Base-by-base conservation (phyloP, 2,797 vertebrate genomes). In the Eulemur albifrons region DNA sequence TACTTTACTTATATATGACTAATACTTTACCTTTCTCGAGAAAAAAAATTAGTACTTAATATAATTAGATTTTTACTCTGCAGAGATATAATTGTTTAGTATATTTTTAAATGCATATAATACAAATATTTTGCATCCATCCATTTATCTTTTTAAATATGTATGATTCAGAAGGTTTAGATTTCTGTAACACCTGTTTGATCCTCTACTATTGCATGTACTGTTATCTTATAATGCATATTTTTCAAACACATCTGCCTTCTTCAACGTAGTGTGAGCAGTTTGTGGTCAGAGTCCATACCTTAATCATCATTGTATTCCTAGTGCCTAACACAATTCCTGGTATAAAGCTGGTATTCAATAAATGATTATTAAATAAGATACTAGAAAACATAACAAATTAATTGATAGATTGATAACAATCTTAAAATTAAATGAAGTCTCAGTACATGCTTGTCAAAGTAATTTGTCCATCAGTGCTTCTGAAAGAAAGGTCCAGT, bases 1-100 rank as follows among this genome's bases (percentile, higher is more conserved):
- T 40, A 45, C 59, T 93, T 92, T 45, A 52, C 59, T 93, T 90
- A 79, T 88, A 52, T 59, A 50, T 88, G 77, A 61, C 61, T 96
- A 97, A 90, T 81, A 63, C 45, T 97, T 95, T 50, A 43, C 81
- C 65, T 97, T 97, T 95, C 82, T 86, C 67, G 76, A 88, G 69
- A 83, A 94, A 97, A 40, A 97, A 97, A 57, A 86, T 94, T 79
- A 95, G 40, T 32, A 9, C 85, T 35, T 27, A 76, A 87, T 30
- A 0, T 94, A 89, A 40, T 85, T 97, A 69, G 48, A 91, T 95
- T 81, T 94, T 95, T 4, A 25, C 38, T 23, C 7, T 43, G 43
- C 3, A 43, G 50, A 9, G 7, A 69, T 91, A 13, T 18, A 73
- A 52, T 12, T 3, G 38, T 65, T 87, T 30, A 75, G 48, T 88